These are phyloP conservation scores for Caenorhabditis sp. DNA, from an alignment of 2,888 invertebrate species.

Conservation along the genomic window DNA sequence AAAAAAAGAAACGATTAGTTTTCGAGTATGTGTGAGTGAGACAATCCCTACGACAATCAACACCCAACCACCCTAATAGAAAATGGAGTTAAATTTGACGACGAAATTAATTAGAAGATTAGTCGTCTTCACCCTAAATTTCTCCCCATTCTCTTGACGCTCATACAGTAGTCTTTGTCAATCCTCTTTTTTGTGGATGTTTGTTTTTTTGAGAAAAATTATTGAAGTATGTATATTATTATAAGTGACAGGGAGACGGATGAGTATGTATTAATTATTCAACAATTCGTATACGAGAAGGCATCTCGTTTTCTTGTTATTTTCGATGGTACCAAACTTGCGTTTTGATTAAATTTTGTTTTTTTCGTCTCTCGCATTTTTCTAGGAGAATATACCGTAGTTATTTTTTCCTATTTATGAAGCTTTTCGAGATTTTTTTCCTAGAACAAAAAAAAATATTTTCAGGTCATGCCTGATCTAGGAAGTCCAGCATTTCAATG, in stretches of 20 bases:
- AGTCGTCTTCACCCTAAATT: neutral
- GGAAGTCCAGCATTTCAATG: too few relatives aligned
- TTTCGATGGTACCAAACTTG: neutral
- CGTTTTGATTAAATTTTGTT: neutral
- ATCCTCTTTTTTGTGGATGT: slow-evolving; percentile 6
- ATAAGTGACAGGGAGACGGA: slow-evolving; percentile 17
- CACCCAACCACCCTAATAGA: slow-evolving; percentile 9
- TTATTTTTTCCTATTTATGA: neutral
- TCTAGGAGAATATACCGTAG: neutral
- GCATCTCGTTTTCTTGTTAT: neutral
- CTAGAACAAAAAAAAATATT: too few relatives aligned
- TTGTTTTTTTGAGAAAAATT: neutral
- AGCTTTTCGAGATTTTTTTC: too few relatives aligned
- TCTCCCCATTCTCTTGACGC: neutral
- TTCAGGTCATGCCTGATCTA: too few relatives aligned
- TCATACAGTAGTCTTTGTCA: neutral
- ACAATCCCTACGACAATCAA: slow-evolving; percentile 3
- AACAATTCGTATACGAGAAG: neutral
- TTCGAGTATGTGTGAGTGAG: slow-evolving; percentile 4
- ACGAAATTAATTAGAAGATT: slow-evolving; percentile 3
- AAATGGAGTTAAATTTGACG: slow-evolving; percentile 1
- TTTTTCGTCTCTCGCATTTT: neutral
- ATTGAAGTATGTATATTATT: neutral
- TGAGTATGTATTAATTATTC: neutral
- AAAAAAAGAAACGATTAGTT: neutral